phyloP scores from a whole-genome alignment of 2,113 vertebrate genomes.

The Gnathonemus longibarbis region DNA sequence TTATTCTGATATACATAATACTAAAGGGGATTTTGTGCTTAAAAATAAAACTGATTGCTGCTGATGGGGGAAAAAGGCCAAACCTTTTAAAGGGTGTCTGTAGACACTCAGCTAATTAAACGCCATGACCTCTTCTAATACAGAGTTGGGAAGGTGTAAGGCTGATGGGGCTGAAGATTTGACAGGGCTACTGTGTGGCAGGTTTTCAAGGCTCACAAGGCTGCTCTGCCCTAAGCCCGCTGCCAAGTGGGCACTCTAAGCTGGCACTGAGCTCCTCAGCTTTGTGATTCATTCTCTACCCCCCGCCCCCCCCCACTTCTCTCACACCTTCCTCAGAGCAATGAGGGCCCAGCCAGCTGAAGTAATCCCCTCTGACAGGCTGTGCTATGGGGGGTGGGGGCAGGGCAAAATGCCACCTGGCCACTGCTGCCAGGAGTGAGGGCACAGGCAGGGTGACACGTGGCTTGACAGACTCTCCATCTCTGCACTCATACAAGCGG shows the following conservation, averaged over 20 bases:
- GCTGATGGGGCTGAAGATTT: neutral
- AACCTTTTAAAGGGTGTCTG: neutral
- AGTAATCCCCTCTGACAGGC: constrained; percentile 95
- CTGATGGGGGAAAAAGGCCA: neutral
- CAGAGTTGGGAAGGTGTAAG: neutral
- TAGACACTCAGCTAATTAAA: neutral
- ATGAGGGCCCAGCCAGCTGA: constrained; percentile 87
- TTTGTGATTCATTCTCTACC: neutral
- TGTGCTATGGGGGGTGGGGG: constrained; percentile 70
- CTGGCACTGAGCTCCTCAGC: constrained; percentile 4
- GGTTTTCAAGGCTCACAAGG: neutral
- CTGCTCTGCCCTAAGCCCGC: neutral
- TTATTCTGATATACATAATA: neutral
- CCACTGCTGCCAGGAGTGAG: constrained; percentile 55
- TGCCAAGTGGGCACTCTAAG: neutral
- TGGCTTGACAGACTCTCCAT: neutral
- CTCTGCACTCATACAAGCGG: neutral
- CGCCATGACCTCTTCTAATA: neutral
- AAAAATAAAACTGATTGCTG: neutral
- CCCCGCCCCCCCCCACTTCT: constrained; percentile 8
- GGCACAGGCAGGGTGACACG: constrained; percentile 2
- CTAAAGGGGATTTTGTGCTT: neutral
- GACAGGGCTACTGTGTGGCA: constrained; percentile 6
- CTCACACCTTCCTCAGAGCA: constrained; percentile 24
- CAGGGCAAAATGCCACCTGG: constrained; percentile 76